Evolutionary conservation across 2,113 vertebrate species (phyloP).

Genomic region (Amblyopsis rosae): DNA sequence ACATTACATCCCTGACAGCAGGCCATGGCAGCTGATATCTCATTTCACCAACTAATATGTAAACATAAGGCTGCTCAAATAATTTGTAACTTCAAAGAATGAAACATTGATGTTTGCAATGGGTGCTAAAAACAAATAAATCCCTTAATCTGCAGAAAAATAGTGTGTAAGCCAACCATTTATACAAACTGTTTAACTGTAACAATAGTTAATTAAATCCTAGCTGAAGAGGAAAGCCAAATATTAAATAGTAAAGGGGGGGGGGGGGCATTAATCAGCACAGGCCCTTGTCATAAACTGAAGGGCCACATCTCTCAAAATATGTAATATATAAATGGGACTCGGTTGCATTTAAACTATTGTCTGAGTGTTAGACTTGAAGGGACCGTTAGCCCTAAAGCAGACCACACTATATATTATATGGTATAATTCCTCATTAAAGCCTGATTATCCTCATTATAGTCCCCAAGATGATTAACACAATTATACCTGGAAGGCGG

Average conservation of each 20-base stretch:
- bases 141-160: constrained; percentile 1
- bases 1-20: no score
- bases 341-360: neutral
- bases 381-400: no score
- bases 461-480: constrained; percentile 22
- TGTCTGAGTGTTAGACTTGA: neutral
- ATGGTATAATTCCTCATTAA: neutral
- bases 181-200: constrained; percentile 34
- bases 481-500: constrained; percentile 37
- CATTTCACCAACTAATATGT: neutral
- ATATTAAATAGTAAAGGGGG: no score
- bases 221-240: constrained; percentile 22
- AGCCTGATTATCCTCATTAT: constrained; percentile 26
- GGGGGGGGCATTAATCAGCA: constrained; percentile 44
- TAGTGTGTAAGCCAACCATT: neutral
- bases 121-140: neutral
- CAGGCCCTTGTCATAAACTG: constrained; percentile 10
- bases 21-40: no score
- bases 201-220: constrained; percentile 24
- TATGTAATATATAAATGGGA: neutral
- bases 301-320: constrained; percentile 36
- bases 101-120: neutral
- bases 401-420: no score
- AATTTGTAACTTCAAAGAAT: neutral
- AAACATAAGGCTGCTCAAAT: neutral